Evolutionary conservation across 2,888 invertebrate genomes (phyloP), one percentile per base, ranked within the genome.

Genomic region (Mythimna pallens): DNA sequence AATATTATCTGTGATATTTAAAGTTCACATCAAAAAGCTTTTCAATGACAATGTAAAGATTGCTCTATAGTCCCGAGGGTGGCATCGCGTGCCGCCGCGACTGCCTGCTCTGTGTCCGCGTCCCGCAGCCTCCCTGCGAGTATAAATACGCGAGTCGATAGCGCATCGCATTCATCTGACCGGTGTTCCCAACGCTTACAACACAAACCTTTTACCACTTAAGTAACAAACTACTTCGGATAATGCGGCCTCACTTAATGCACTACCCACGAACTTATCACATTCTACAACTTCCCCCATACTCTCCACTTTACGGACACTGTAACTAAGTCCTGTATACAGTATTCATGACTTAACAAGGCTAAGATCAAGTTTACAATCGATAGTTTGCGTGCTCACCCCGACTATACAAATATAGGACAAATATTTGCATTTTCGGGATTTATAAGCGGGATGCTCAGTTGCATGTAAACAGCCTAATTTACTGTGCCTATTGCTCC

Each of bases 81-180:
- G 54, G 10, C 22, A 5, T 12, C 22, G 54, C 61, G 25, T 50
- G 70, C 66, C 65, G 70, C 69, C 78, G 76, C 70, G 47, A 72
- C 74, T 80, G 84, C 78, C 85, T 88, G 82, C 86, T 90, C 87
- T 86, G 82, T 85, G 88, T 61, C 86, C 86, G 77, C 85, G 80
- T 76, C 84, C 82, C 88, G 80, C 85, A 80, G 79, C 81, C 89
- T 86, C 88, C 89, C 89, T 91, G 76, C 68, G 80, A 80, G 80
- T 80, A 91, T 92, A 93, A 92, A 92, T 92, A 91, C 89, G 87
- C 88, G 84, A 92, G 90, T 92, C 92, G 91, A 93, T 91, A 92
- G 88, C 89, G 88, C 90, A 90, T 89, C 87, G 88, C 87, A 89
- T 89, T 89, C 88, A 88, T 86, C 85, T 87, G 86, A 73, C 88